Evolutionary conservation across 2,797 vertebrate genomes (phyloP).

Genomic region (Labroides dimidiatus): DNA sequence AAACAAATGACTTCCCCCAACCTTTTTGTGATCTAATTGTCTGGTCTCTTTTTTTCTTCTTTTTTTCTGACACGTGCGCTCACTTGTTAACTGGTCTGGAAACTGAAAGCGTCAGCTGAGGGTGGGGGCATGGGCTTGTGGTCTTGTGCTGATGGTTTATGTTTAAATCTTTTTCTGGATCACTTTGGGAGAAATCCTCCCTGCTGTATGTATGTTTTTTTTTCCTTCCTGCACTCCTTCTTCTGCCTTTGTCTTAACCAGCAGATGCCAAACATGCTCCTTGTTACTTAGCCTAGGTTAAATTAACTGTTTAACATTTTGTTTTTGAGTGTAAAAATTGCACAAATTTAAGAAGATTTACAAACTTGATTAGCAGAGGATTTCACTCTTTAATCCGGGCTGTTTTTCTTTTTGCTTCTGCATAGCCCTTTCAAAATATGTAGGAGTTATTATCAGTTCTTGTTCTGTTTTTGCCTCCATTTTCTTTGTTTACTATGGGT

Average conservation of each 20-base stretch:
- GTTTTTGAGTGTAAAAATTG: constrained; percentile 24
- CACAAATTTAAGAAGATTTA: constrained; percentile 24
- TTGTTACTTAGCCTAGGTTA: constrained; percentile 1
- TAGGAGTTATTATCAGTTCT: constrained; percentile 23
- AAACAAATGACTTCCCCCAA: constrained; percentile 51
- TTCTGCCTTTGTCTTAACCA: constrained; percentile 38
- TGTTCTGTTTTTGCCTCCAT: constrained; percentile 17
- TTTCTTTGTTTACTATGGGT: constrained; percentile 31
- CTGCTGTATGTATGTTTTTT: constrained; percentile 1
- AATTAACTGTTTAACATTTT: constrained; percentile 21
- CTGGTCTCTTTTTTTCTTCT: constrained; percentile 40
- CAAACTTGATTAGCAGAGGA: neutral
- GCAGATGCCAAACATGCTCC: constrained; percentile 53
- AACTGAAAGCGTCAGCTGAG: constrained; percentile 46
- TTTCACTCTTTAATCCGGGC: constrained; percentile 8
- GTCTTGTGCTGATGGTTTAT: constrained; percentile 23
- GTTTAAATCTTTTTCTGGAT: constrained; percentile 23
- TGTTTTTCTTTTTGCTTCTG: constrained; percentile 22
- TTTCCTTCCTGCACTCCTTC: constrained; percentile 11
- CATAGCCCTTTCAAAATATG: constrained; percentile 10
- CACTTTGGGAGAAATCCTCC: constrained; percentile 29
- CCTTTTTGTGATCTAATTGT: constrained; percentile 51
- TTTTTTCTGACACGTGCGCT: constrained; percentile 40
- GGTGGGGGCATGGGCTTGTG: constrained; percentile 35
- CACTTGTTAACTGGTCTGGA: constrained; percentile 36